A percentile compares a stretch with the other conserved stretches of the same genome.
Evolutionary conservation across 2,113 vertebrate species (phyloP).

Genomic region (Salminus brasiliensis): DNA sequence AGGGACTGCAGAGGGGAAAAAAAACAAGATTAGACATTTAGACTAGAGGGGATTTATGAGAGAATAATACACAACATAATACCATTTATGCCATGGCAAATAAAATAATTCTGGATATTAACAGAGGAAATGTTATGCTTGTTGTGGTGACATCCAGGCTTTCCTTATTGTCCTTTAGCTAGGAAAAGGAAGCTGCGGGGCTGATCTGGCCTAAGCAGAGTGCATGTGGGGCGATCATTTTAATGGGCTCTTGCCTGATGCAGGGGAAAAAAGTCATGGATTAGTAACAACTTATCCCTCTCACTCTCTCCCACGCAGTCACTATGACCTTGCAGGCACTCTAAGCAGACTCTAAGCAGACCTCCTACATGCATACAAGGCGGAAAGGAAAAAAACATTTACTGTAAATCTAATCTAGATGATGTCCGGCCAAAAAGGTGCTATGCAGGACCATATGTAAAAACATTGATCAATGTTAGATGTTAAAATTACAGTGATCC

Average conservation of each 20-base stretch:
- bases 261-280: slow-evolving; percentile 50
- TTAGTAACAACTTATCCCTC: slow-evolving; percentile 50
- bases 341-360: not conserved
- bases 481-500: no score
- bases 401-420: not conserved
- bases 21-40: slow-evolving; percentile 43
- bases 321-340: slow-evolving; percentile 37
- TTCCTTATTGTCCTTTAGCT: slow-evolving; percentile 33
- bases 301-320: slow-evolving; percentile 46
- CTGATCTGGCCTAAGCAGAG: slow-evolving; percentile 45
- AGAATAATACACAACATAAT: slow-evolving; percentile 9
- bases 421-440: no score
- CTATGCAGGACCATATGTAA: not conserved
- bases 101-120: slow-evolving; percentile 15
- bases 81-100: slow-evolving; percentile 32
- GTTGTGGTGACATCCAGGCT: not conserved
- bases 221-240: slow-evolving; percentile 4
- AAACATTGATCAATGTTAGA: no score
- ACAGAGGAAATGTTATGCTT: slow-evolving; percentile 33
- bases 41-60: slow-evolving; percentile 38
- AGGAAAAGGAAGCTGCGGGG: not conserved
- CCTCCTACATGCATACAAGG: not conserved
- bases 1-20: not conserved
- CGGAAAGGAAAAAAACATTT: not conserved
- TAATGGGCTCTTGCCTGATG: slow-evolving; percentile 57